Conservation (phyloP, 1,140 invertebrate species). For the Tetranychus urticae region DNA sequence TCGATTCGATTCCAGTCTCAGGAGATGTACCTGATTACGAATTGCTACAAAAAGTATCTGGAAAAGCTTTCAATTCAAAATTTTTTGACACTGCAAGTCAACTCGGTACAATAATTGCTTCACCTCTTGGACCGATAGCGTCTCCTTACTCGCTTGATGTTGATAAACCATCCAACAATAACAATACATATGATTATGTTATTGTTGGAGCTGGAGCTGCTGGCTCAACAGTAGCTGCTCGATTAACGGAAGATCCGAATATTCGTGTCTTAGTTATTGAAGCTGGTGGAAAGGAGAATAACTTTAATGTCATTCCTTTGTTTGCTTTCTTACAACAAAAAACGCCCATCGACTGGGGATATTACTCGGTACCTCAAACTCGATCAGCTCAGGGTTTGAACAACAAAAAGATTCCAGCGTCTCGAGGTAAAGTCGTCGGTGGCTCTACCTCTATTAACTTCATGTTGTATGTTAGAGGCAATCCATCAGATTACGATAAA, state of each 20-base stretch:
- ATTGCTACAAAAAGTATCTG: no score
- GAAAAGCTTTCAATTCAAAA: no score
- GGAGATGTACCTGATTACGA: no score
- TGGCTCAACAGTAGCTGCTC: not conserved
- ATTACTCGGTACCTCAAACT: slow-evolving; percentile 63
- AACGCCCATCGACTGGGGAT: slow-evolving; percentile 68
- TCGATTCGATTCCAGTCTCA: no score
- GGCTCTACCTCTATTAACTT: slow-evolving; percentile 77
- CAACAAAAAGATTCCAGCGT: slow-evolving; percentile 28
- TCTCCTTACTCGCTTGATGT: no score
- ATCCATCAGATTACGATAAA: slow-evolving; percentile 65
- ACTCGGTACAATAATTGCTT: no score
- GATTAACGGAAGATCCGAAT: not conserved
- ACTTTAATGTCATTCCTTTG: not conserved
- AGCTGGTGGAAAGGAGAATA: not conserved
- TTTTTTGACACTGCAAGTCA: not conserved
- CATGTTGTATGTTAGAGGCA: slow-evolving; percentile 80
- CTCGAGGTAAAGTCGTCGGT: slow-evolving; percentile 18
- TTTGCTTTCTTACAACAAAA: slow-evolving; percentile 32
- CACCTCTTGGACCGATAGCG: no score
- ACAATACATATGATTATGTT: not conserved
- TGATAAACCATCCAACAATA: not conserved
- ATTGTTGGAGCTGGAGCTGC: not conserved
- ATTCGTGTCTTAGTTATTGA: not conserved
- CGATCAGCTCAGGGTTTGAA: slow-evolving; percentile 35